Conservation (phyloP, 2,113 vertebrate genomes). For the Psammodynastes pulverulentus region DNA sequence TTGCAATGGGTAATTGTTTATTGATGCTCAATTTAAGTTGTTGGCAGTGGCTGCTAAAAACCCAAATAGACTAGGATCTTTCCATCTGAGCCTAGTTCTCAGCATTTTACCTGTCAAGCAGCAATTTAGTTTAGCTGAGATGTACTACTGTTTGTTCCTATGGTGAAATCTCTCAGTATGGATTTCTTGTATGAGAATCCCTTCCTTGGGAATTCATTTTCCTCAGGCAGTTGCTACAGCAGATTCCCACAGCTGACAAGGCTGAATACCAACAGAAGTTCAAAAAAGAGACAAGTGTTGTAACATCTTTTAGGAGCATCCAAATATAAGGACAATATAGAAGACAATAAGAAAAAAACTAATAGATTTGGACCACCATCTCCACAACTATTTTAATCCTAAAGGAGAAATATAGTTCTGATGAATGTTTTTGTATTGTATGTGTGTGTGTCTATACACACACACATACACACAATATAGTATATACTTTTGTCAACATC, state of each 20-base stretch:
- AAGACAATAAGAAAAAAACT: neutral
- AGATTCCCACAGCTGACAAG: slow-evolving; percentile 48
- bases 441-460: neutral
- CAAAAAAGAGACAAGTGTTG: slow-evolving; percentile 39
- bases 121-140: slow-evolving; percentile 24
- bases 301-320: slow-evolving; percentile 41
- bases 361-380: neutral
- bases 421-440: neutral
- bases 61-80: neutral
- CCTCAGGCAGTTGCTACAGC: slow-evolving; percentile 37
- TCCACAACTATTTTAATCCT: neutral
- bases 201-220: slow-evolving; percentile 54
- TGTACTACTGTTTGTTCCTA: slow-evolving; percentile 45
- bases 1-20: slow-evolving; percentile 4
- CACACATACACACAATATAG: neutral
- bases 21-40: neutral
- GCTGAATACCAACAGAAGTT: slow-evolving; percentile 41
- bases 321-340: slow-evolving; percentile 54
- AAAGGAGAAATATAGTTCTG: neutral
- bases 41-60: neutral
- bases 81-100: slow-evolving; percentile 24
- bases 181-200: slow-evolving; percentile 49
- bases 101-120: slow-evolving; percentile 1
- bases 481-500: neutral
- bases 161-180: slow-evolving; percentile 46